Percentiles rank a stretch among this genome's conserved stretches.
These are phyloP conservation scores for Craterocephalus amniculus DNA, from an alignment of 2,797 vertebrate genomes.

Conservation along the genomic window DNA sequence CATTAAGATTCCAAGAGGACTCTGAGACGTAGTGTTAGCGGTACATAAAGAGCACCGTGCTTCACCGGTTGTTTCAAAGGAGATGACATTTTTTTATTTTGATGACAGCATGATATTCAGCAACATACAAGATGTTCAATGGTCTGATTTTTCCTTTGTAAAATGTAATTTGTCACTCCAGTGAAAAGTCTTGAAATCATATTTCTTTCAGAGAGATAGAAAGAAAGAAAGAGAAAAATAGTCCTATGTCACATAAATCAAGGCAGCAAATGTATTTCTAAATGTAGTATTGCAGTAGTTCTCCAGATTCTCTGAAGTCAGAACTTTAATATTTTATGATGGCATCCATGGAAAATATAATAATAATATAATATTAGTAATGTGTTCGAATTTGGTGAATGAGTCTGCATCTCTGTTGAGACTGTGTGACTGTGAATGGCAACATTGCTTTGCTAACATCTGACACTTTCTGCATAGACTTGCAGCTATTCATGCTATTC, in stretches of 20 bases:
- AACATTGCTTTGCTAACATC: constrained; percentile 36
- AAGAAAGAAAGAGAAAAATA: neutral
- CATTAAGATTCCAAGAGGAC: no score
- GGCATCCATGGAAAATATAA: constrained; percentile 31
- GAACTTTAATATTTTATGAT: constrained; percentile 35
- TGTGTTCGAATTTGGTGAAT: constrained; percentile 27
- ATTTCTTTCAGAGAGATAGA: neutral
- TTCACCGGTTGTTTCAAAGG: no score
- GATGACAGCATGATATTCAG: no score
- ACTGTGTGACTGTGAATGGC: constrained; percentile 51
- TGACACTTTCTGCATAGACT: constrained; percentile 51
- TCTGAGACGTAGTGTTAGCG: no score
- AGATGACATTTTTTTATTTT: no score
- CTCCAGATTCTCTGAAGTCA: constrained; percentile 20
- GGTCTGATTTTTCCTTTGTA: no score
- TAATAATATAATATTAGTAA: neutral
- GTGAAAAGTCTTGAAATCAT: no score
- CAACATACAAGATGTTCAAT: no score
- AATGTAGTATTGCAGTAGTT: neutral
- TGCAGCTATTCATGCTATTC: constrained; percentile 70
- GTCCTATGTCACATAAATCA: neutral
- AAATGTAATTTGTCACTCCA: no score
- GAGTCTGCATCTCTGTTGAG: constrained; percentile 33
- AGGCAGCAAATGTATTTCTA: constrained; percentile 31
- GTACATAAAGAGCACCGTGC: no score